phyloP scores from a whole-genome alignment of 2,888 invertebrate species.

The Gisinianus flammeolus region DNA sequence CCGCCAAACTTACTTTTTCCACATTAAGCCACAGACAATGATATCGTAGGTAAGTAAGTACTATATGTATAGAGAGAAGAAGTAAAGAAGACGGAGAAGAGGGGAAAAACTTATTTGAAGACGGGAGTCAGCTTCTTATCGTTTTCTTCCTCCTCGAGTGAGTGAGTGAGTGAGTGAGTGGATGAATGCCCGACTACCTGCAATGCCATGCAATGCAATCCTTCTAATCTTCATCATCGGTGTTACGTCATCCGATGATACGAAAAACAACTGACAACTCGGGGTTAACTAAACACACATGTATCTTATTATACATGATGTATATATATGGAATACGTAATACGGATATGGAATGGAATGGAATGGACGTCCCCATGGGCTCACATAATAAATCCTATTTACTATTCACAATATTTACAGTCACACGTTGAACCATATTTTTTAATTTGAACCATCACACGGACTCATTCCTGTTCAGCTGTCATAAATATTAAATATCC shows the following conservation, averaged over 20 bases:
- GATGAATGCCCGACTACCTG: neutral
- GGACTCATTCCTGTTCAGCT: no score
- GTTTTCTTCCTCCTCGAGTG: neutral
- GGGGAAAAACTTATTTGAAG: neutral
- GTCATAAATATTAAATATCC: no score
- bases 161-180: neutral
- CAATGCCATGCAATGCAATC: no score
- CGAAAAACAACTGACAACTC: neutral
- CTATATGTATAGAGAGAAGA: neutral
- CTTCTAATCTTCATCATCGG: neutral
- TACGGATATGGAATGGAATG: no score
- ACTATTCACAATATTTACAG: no score
- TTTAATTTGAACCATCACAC: no score
- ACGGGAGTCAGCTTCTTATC: neutral
- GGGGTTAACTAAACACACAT: neutral
- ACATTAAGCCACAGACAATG: neutral
- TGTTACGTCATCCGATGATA: neutral
- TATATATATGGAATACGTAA: no score
- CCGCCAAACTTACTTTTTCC: neutral
- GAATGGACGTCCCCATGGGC: no score
- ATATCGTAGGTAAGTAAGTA: neutral
- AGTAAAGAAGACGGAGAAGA: neutral
- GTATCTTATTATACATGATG: no score
- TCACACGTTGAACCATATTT: no score
- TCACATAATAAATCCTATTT: no score